A percentile compares a stretch with the other conserved stretches of the same genome.
These are phyloP conservation scores for Muschampia plurimacula DNA, from an alignment of 2,888 invertebrate genomes.

Conservation along the genomic window DNA sequence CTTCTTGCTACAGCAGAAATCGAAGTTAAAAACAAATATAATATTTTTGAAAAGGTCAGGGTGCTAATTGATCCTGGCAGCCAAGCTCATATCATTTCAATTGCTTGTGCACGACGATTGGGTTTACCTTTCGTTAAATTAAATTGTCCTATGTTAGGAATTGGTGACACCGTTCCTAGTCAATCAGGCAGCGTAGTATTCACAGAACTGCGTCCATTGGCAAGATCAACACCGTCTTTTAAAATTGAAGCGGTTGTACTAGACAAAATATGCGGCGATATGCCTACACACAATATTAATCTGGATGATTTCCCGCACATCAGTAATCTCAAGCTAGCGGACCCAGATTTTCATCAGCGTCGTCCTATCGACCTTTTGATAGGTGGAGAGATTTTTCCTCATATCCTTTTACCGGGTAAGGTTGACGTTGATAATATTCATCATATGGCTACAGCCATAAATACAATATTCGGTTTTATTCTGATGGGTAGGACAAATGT, in stretches of 20 bases:
- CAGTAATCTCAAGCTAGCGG: no score
- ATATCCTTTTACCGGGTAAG: constrained; percentile 6
- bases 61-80: no score
- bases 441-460: constrained; percentile 6
- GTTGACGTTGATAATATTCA: constrained; percentile 1
- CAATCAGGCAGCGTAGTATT: constrained; percentile 9
- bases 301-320: no score
- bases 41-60: no score
- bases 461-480: not conserved
- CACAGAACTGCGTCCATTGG: constrained; percentile 7
- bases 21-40: no score
- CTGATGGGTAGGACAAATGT: constrained; percentile 3
- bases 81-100: not conserved
- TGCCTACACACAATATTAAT: no score
- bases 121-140: constrained; percentile 1
- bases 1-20: constrained; percentile 4
- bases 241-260: no score
- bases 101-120: constrained; percentile 7
- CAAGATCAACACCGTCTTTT: constrained; percentile 9
- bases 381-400: constrained; percentile 8
- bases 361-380: constrained; percentile 6
- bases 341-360: not conserved
- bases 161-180: constrained; percentile 6
- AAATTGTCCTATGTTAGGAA: constrained; percentile 13
- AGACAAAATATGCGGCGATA: no score